These are phyloP conservation scores for Psilopogon haemacephalus DNA, from an alignment of 2,113 vertebrate species.

Conservation along the genomic window DNA sequence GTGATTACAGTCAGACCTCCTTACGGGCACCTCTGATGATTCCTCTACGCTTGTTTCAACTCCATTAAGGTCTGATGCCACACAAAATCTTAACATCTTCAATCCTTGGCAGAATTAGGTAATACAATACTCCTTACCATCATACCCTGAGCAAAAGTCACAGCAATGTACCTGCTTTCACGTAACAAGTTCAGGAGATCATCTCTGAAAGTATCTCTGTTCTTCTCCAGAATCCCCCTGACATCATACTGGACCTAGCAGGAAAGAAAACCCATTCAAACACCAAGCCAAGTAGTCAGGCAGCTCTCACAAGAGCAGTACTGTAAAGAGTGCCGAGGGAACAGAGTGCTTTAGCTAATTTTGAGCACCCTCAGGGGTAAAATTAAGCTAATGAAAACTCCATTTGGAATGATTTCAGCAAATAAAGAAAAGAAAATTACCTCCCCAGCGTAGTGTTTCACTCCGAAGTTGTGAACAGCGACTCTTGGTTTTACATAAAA, in stretches of 20 bases:
- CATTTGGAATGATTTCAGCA: conserved; percentile 44
- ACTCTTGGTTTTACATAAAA: conserved; percentile 97
- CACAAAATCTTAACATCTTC: background rate
- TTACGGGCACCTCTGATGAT: background rate
- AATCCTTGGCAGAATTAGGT: background rate
- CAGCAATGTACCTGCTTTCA: conserved; percentile 85
- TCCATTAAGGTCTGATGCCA: background rate
- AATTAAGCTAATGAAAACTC: conserved; percentile 47
- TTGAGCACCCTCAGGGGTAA: conserved; percentile 39
- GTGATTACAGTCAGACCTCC: rapidly evolving
- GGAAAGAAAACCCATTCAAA: background rate
- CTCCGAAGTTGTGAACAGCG: conserved; percentile 92
- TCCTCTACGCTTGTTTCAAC: background rate
- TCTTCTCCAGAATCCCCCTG: conserved; percentile 93
- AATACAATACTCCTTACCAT: background rate
- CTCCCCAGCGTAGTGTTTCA: conserved; percentile 96
- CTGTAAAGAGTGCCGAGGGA: conserved; percentile 10
- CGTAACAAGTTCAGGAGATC: conserved; percentile 92
- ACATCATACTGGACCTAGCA: conserved; percentile 95
- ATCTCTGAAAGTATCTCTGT: conserved; percentile 94
- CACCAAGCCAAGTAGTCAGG: conserved; percentile 29
- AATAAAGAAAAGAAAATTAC: conserved; percentile 74
- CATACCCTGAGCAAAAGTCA: rapidly evolving
- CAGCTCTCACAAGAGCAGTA: background rate
- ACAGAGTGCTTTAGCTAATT: conserved; percentile 1